Conservation (phyloP, 2,888 invertebrate genomes). For the Chrysodeixis includens region DNA sequence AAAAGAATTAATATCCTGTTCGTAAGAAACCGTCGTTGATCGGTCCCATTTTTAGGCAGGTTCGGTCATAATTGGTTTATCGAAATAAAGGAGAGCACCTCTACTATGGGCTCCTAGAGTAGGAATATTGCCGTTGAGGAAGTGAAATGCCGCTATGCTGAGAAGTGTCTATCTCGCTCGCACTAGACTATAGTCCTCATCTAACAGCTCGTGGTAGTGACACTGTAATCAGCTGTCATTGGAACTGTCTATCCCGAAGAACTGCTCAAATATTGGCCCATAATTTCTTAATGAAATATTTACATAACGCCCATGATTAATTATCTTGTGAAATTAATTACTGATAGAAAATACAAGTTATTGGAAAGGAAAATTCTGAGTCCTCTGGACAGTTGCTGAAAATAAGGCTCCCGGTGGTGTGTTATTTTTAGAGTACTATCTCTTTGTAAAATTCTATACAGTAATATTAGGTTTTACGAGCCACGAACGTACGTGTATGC, state of each 20-base stretch:
- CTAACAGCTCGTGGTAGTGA: no score
- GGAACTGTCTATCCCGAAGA: not conserved
- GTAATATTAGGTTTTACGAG: not conserved
- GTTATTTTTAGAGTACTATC: no score
- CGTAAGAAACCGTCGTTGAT: not conserved
- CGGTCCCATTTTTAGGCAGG: not conserved
- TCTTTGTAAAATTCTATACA: no score
- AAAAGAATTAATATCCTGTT: not conserved
- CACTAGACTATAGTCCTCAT: no score
- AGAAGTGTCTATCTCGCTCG: no score
- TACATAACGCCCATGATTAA: not conserved
- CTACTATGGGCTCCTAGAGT: no score
- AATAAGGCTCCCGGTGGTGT: not conserved
- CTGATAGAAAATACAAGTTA: not conserved
- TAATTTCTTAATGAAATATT: slow-evolving; percentile 4
- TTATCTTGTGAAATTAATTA: not conserved
- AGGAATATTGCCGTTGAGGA: no score
- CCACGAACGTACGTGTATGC: slow-evolving; percentile 1
- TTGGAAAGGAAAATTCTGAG: not conserved
- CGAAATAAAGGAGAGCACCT: not conserved
- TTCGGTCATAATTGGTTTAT: not conserved
- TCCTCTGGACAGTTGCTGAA: not conserved
- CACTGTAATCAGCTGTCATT: not conserved
- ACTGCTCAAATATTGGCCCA: not conserved
- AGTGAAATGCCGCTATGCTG: no score